Percentiles rank a stretch among this genome's conserved stretches.
Evolutionary conservation across 2,888 invertebrate genomes (phyloP).

Genomic region (Megastigmus dorsalis): DNA sequence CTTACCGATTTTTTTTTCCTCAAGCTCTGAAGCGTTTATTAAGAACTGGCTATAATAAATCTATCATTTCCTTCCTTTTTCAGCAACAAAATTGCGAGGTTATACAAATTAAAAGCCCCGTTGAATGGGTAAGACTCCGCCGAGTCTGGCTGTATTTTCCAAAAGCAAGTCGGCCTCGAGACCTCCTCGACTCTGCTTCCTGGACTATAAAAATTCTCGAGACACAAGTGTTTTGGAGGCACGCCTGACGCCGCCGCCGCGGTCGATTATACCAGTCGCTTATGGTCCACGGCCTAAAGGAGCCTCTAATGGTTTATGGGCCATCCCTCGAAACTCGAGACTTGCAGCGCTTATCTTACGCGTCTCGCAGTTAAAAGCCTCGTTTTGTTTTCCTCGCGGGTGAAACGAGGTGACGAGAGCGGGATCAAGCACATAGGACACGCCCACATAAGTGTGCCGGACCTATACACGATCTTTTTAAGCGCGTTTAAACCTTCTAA

Average conservation of each 20-base stretch:
- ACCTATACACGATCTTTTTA: slow-evolving; percentile 23
- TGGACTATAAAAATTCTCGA: slow-evolving; percentile 9
- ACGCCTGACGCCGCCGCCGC: too few relatives aligned
- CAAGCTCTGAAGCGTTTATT: too few relatives aligned
- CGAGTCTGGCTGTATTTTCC: too few relatives aligned
- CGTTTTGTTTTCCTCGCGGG: not conserved
- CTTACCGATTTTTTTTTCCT: too few relatives aligned
- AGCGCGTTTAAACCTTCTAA: slow-evolving; percentile 10
- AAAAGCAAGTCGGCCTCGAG: too few relatives aligned
- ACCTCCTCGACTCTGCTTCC: too few relatives aligned
- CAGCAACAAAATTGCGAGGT: too few relatives aligned
- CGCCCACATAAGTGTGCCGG: slow-evolving; percentile 28
- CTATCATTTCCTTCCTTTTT: too few relatives aligned
- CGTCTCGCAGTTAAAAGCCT: not conserved
- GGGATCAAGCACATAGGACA: not conserved
- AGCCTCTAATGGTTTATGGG: slow-evolving; percentile 23
- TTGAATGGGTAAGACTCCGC: too few relatives aligned
- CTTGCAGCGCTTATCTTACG: slow-evolving; percentile 19
- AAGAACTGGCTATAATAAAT: too few relatives aligned
- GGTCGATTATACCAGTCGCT: not conserved
- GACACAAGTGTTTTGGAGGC: slow-evolving; percentile 3
- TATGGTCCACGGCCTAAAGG: not conserved
- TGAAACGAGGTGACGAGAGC: slow-evolving; percentile 26
- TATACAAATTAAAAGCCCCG: too few relatives aligned
- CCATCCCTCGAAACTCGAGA: slow-evolving; percentile 19